Evolutionary conservation across 2,888 invertebrate genomes (phyloP).

Genomic region (Keiferia lycopersicella): DNA sequence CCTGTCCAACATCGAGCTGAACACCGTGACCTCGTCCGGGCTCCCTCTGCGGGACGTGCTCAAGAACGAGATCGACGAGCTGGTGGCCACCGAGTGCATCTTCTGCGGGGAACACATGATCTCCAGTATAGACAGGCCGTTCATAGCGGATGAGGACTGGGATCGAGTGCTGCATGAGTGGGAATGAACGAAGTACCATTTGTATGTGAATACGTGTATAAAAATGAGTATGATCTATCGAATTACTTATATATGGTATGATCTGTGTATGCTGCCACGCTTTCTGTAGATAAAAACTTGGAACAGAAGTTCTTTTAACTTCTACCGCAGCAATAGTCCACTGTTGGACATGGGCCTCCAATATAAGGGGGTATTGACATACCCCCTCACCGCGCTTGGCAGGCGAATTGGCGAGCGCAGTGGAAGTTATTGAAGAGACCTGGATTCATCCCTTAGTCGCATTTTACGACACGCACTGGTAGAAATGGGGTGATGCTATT

Average conservation of each 20-base stretch:
- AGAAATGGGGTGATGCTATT: too few relatives aligned
- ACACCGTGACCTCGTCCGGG: conserved; percentile 62
- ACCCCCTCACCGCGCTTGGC: too few relatives aligned
- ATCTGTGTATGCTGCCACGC: too few relatives aligned
- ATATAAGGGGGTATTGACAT: too few relatives aligned
- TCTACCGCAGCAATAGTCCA: background rate
- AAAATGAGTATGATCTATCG: too few relatives aligned
- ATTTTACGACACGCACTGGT: too few relatives aligned
- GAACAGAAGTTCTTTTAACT: too few relatives aligned
- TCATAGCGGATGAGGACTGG: conserved; percentile 91
- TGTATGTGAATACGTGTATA: background rate
- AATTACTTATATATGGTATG: too few relatives aligned
- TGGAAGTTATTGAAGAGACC: too few relatives aligned
- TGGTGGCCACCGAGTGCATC: conserved; percentile 94
- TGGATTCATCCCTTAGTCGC: too few relatives aligned
- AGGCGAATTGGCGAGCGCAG: too few relatives aligned
- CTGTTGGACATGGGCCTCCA: background rate
- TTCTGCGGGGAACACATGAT: conserved; percentile 97
- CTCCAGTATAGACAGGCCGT: conserved; percentile 92
- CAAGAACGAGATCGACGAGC: conserved; percentile 92
- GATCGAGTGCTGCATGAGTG: conserved; percentile 92
- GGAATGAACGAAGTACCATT: conserved; percentile 59
- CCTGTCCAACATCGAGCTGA: conserved; percentile 73
- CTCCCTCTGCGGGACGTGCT: conserved; percentile 84
- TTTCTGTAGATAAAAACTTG: too few relatives aligned